These are phyloP conservation scores for Belgica antarctica DNA, from an alignment of 2,888 invertebrate species.

Conservation along the genomic window DNA sequence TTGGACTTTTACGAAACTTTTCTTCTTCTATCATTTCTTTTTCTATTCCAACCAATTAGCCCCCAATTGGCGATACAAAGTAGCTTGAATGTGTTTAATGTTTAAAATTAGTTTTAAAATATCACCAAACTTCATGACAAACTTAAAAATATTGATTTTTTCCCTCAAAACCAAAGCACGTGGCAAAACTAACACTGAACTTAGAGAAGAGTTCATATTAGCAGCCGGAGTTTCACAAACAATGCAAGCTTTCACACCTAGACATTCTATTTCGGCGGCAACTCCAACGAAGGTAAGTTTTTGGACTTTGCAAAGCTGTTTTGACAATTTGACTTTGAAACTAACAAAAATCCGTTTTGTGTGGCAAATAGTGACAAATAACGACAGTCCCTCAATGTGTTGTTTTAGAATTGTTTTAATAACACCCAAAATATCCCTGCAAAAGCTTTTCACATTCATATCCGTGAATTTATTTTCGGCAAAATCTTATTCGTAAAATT, in stretches of 20 bases:
- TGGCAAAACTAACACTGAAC: slow-evolving; percentile 96
- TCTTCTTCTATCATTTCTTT: slow-evolving; percentile 9
- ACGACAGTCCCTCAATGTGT: slow-evolving; percentile 8
- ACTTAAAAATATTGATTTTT: neutral
- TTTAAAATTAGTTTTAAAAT: neutral
- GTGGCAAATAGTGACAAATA: slow-evolving; percentile 18
- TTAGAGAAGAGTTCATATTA: slow-evolving; percentile 98
- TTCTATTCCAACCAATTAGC: neutral
- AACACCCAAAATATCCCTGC: neutral
- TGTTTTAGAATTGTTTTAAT: slow-evolving; percentile 10
- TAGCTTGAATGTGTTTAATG: slow-evolving; percentile 6
- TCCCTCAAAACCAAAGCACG: slow-evolving; percentile 18
- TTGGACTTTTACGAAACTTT: too few species aligned
- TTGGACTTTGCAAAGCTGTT: too few species aligned
- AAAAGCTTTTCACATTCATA: neutral
- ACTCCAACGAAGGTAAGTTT: slow-evolving; percentile 50
- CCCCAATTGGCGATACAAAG: slow-evolving; percentile 27
- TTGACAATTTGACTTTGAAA: neutral
- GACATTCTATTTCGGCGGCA: slow-evolving; percentile 81
- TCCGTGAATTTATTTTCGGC: too few species aligned
- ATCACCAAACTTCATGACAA: neutral
- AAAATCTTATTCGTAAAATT: neutral
- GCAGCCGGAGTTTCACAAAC: slow-evolving; percentile 98
- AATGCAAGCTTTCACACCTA: slow-evolving; percentile 97
- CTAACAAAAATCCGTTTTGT: too few species aligned